Evolutionary conservation across 2,113 vertebrate genomes (phyloP).

Genomic region (Stigmatopora argus): DNA sequence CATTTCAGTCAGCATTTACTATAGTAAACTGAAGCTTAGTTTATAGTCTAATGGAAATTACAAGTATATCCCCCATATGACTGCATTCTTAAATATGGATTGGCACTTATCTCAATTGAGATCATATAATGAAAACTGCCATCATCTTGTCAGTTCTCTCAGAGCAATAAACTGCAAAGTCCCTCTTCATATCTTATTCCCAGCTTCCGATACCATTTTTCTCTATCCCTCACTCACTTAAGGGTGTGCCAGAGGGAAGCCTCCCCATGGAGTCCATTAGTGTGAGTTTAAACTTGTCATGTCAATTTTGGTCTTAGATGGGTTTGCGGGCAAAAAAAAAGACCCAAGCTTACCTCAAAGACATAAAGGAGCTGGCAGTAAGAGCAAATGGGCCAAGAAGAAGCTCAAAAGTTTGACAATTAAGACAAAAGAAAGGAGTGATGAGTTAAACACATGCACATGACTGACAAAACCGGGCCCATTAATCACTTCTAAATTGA

Average conservation of each 20-base stretch:
- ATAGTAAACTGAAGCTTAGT: no score
- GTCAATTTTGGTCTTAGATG: slow-evolving; percentile 12
- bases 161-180: slow-evolving; percentile 34
- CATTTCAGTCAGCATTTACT: slow-evolving; percentile 2
- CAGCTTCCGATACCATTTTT: neutral
- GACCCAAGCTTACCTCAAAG: slow-evolving; percentile 9
- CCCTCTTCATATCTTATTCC: slow-evolving; percentile 1
- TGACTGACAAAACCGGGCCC: neutral
- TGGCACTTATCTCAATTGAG: slow-evolving; percentile 9
- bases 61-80: neutral
- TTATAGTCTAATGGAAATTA: slow-evolving; percentile 10
- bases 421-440: slow-evolving; percentile 1
- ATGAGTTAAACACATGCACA: slow-evolving; percentile 12
- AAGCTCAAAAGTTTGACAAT: neutral
- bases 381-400: neutral
- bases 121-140: slow-evolving; percentile 24
- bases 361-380: neutral
- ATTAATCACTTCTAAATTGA: neutral
- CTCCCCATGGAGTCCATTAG: slow-evolving; percentile 14
- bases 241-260: slow-evolving; percentile 24
- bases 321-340: slow-evolving; percentile 16
- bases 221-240: neutral
- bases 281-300: slow-evolving; percentile 17
- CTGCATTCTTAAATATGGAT: slow-evolving; percentile 3
- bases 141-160: slow-evolving; percentile 21